Evolutionary conservation across 2,797 vertebrate species (phyloP), one percentile per base, ranked within the genome.

Genomic region (Danio tinwini): DNA sequence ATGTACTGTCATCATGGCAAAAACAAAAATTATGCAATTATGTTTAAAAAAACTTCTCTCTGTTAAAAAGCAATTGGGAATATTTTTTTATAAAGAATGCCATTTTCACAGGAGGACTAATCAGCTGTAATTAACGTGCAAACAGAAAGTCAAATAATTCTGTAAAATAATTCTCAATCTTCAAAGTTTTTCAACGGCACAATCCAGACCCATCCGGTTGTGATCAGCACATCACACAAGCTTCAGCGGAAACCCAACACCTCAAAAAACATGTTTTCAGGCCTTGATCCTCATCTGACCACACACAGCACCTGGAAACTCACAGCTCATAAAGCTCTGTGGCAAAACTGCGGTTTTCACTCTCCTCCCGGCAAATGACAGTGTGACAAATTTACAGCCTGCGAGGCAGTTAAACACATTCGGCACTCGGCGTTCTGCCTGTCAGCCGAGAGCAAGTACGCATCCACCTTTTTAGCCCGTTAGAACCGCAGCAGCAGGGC

Each of bases 261-360:
- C 76, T 39, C 42, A 19, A 76, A 76, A 79, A 81, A 70, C 73
- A 70, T 4, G 49, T 74, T 65, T 53, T 29, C 39, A 39, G 64
- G 53, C 39, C 44, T 44, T 45, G 49, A 79, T 86, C 83, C 82
- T 87, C 85, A 89, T 88, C 85, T 88, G 84, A 70, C 90, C 88
- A 89, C 85, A 84, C 68, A 84, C 68, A 87, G 88, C 89, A 90
- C 87, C 88, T 89, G 89, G 88, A 84, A 83, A 83, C 88, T 81
- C 88, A 87, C 91, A 90, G 81, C 88, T 89, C 88, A 91, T 93
- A 92, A 94, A 93, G 91, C 88, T 89, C 89, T 83, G 89, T 85
- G 88, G 49, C 83, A 88, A 88, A 92, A 91, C 89, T 91, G 89
- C 88, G 90, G 90, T 88, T 93, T 93, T 91, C 89, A 90, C 90